These are phyloP conservation scores for Macrocentrus cingulum DNA, from an alignment of 1,140 invertebrate genomes.

Conservation along the genomic window DNA sequence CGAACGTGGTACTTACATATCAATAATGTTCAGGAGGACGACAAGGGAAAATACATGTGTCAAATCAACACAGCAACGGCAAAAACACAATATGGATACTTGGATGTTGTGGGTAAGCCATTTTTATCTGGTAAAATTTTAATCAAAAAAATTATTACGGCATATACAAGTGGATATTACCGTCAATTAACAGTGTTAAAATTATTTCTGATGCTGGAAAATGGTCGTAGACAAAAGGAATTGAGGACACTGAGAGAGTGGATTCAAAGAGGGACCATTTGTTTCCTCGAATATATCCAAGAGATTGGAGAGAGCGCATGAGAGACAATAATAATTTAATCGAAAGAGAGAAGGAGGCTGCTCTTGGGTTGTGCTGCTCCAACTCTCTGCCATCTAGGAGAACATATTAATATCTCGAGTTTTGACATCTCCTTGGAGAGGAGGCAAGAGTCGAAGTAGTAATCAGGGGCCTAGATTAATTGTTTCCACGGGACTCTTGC, in stretches of 20 bases:
- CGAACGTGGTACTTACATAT: conserved; percentile 91
- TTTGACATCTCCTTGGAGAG: conserved; percentile 48
- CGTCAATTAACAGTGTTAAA: not conserved
- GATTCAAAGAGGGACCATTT: not conserved
- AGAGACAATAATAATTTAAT: conserved; percentile 41
- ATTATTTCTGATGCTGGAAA: no score
- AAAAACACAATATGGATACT: conserved; percentile 88
- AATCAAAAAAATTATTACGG: not conserved
- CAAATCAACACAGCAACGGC: conserved; percentile 94
- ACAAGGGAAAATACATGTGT: conserved; percentile 92
- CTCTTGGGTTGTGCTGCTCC: not conserved
- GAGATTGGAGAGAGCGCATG: not conserved
- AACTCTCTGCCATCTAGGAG: conserved; percentile 40
- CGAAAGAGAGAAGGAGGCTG: conserved; percentile 30
- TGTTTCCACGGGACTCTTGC: conserved; percentile 54
- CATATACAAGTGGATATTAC: not conserved
- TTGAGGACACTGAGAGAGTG: not conserved
- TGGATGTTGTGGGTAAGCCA: conserved; percentile 89
- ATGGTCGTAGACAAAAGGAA: no score
- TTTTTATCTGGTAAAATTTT: no score
- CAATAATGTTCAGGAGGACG: conserved; percentile 85
- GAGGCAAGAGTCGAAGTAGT: conserved; percentile 38
- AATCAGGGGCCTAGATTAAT: conserved; percentile 58
- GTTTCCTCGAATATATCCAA: not conserved
- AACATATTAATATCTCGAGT: conserved; percentile 60